Percentiles rank a stretch among this genome's conserved stretches.
Conservation (phyloP, 2,888 invertebrate species). For the Microplitis deprimator region DNA sequence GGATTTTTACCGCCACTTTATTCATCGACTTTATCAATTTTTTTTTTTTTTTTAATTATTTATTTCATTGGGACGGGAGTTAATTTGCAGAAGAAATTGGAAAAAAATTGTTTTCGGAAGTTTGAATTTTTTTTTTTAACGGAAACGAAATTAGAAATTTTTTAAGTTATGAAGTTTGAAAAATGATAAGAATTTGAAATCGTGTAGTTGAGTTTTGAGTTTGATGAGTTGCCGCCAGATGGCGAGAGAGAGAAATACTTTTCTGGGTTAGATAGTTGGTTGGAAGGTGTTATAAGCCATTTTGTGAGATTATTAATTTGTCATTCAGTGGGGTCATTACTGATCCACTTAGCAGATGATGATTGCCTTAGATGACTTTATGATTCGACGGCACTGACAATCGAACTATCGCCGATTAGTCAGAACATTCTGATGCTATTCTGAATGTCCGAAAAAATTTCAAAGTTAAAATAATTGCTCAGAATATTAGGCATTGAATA, state of each 20-base stretch:
- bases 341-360: background rate
- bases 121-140: no score
- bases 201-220: no score
- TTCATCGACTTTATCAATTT: slow-evolving; percentile 36
- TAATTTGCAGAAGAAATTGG: no score
- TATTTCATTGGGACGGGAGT: no score
- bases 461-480: no score
- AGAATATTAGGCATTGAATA: no score
- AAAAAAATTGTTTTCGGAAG: no score
- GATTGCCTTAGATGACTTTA: background rate
- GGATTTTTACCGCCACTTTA: slow-evolving; percentile 49
- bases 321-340: background rate
- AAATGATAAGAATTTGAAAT: no score
- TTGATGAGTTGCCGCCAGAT: background rate
- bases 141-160: no score
- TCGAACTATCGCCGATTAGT: background rate
- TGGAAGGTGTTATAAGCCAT: background rate
- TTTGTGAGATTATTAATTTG: background rate
- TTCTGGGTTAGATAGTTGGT: background rate
- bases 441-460: background rate
- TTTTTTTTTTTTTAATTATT: no score
- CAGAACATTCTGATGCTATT: background rate
- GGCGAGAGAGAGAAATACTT: background rate
- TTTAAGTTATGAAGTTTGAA: no score
- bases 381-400: background rate